Evolutionary conservation across 92 coral and sea anemone species (phyloP).

Genomic region (Epizoanthus stellaris): DNA sequence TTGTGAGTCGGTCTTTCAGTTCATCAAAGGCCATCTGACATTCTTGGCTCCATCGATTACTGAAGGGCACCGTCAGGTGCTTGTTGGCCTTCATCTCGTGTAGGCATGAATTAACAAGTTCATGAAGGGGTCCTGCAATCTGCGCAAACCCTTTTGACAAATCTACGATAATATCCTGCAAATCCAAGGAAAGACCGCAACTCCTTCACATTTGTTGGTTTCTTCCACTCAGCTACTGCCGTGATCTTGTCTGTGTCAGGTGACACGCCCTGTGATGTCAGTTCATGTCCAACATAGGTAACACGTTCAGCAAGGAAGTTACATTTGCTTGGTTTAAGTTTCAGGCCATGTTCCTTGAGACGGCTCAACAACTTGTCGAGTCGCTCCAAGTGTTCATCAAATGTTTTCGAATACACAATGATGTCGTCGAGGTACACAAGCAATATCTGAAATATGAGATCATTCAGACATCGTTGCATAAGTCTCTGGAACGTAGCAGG

Average conservation of each 20-base stretch:
- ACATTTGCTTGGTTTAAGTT: conserved; percentile 66
- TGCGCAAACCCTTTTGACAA: conserved; percentile 60
- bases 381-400: conserved; percentile 62
- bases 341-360: conserved; percentile 55
- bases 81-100: conserved; percentile 54
- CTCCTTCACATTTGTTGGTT: conserved; percentile 63
- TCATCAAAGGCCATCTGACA: conserved; percentile 47
- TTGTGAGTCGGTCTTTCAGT: conserved; percentile 17
- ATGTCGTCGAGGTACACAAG: conserved; percentile 63
- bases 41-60: conserved; percentile 38
- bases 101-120: conserved; percentile 59
- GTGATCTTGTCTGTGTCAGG: conserved; percentile 66
- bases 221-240: conserved; percentile 62
- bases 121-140: conserved; percentile 66
- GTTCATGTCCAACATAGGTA: conserved; percentile 66
- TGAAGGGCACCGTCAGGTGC: conserved; percentile 35
- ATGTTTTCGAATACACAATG: conserved; percentile 50
- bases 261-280: conserved; percentile 62
- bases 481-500: conserved; percentile 70
- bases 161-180: conserved; percentile 65
- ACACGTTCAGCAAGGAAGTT: conserved; percentile 56
- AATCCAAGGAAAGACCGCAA: conserved; percentile 70
- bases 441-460: conserved; percentile 62
- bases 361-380: conserved; percentile 53
- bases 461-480: conserved; percentile 65